Base-by-base conservation (phyloP, 2,888 invertebrate species). In the Mythimna pallens region DNA sequence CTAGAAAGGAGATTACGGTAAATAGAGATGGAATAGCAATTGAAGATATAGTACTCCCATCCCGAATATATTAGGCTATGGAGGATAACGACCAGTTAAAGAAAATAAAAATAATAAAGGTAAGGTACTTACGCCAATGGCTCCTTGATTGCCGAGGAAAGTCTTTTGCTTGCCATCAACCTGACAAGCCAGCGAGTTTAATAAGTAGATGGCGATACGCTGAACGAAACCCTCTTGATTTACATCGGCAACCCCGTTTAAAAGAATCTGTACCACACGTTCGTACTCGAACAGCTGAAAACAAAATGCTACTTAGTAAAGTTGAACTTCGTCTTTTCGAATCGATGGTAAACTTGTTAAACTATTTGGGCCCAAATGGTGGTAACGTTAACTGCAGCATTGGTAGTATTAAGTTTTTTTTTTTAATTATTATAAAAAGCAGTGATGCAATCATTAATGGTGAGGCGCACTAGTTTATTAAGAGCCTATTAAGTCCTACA, bases 111-210 rank as follows among this genome's bases (percentile, higher is more conserved):
- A 67, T 58, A 71, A 67, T 58, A 71, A 66, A 40, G 67, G 58
- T 79, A 40, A n/a, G 69, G 58, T 79, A 95, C 97, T 96, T 93
- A 98, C 98, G 93, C 97, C 97, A 88, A 98, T 98, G 62, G 99
- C 99, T 73, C 99, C 99, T 70, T 98, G 96, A 93, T 98, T 98
- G 63, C 99, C 99, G 50, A 99, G 97, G 89, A 99, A 97, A 65
- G 98, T 97, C 92, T 99, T 99, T 92, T 99, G 99, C 73, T 97
- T 97, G 34, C 99, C 99, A 91, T 99, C 99, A 12, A 99, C 99
- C 94, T 99, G 99, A 93, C 99, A 99, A 9, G 99, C 99, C 83
- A 99, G 96, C 0, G 99, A 99, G 94, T 99, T 99, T 70, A 99
- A 97, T 84, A 99, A 96, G 94, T 99, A 99, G 86, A 99, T 99